A percentile compares a stretch with the other conserved stretches of the same genome.
Evolutionary conservation across 1,140 invertebrate genomes (phyloP).

Genomic region (Bemisia tabaci): DNA sequence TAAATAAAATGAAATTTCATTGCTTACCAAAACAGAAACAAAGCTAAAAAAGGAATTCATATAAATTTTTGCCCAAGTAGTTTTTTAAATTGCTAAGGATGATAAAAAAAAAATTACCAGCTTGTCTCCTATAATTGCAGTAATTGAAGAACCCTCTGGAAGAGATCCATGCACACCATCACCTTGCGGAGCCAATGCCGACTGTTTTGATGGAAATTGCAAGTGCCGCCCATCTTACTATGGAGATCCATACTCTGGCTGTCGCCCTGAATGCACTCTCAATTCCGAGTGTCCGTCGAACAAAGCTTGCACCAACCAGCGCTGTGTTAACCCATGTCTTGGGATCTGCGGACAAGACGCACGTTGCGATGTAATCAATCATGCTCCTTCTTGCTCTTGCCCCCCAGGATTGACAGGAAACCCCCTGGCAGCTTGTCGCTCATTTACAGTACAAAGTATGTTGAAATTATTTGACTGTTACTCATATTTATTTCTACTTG

Average conservation of each 20-base stretch:
- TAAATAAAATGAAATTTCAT: no score
- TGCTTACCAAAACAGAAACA: no score
- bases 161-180: conserved; percentile 60
- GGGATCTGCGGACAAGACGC: conserved; percentile 64
- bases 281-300: conserved; percentile 68
- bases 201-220: conserved; percentile 57
- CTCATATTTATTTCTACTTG: no score
- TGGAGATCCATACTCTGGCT: conserved; percentile 49
- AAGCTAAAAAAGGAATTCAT: no score
- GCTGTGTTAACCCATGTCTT: conserved; percentile 61
- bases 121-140: not conserved
- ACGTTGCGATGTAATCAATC: conserved; percentile 53
- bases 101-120: no score
- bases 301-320: conserved; percentile 58
- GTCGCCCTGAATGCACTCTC: conserved; percentile 68
- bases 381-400: conserved; percentile 55
- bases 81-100: no score
- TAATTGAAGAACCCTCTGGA: not conserved
- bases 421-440: conserved; percentile 57
- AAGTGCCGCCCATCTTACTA: conserved; percentile 58
- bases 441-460: conserved; percentile 3
- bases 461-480: no score
- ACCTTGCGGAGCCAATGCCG: conserved; percentile 60
- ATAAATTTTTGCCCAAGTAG: no score
- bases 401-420: conserved; percentile 51